These are phyloP conservation scores for Diaprepes abbreviatus DNA, from an alignment of 2,888 invertebrate species.

Conservation along the genomic window DNA sequence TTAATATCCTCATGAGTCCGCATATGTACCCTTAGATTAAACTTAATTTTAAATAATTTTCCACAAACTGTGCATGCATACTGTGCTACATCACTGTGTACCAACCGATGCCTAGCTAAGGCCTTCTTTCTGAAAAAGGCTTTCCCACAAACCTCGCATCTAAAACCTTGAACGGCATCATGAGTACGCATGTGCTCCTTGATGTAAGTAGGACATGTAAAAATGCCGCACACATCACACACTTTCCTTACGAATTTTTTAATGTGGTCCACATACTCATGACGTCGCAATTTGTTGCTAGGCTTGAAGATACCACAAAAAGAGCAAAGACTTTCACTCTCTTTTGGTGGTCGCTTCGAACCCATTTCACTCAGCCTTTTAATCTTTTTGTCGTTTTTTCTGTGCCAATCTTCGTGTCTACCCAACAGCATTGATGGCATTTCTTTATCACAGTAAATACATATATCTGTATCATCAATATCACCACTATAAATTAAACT, in stretches of 20 bases:
- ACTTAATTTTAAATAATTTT: slow-evolving; percentile 68
- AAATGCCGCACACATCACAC: slow-evolving; percentile 47
- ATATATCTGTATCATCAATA: slow-evolving; percentile 31
- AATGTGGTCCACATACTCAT: slow-evolving; percentile 44
- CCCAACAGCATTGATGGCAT: slow-evolving; percentile 18
- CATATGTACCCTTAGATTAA: slow-evolving; percentile 60
- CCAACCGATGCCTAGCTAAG: slow-evolving; percentile 65
- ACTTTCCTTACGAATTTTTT: slow-evolving; percentile 41
- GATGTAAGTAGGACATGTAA: slow-evolving; percentile 46
- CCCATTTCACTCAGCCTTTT: not conserved
- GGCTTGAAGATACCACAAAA: slow-evolving; percentile 43
- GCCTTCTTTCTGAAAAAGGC: slow-evolving; percentile 67
- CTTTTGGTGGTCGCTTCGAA: slow-evolving; percentile 7
- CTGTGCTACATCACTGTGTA: slow-evolving; percentile 43
- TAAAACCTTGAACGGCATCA: slow-evolving; percentile 65
- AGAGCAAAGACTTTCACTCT: slow-evolving; percentile 38
- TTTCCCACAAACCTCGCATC: slow-evolving; percentile 69
- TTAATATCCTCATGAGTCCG: slow-evolving; percentile 51
- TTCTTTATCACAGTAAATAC: slow-evolving; percentile 38
- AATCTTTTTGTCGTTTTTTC: slow-evolving; percentile 35
- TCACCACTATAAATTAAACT: not conserved
- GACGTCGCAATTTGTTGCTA: slow-evolving; percentile 37
- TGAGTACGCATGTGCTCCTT: slow-evolving; percentile 63
- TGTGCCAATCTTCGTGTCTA: slow-evolving; percentile 44
- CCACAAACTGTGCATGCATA: slow-evolving; percentile 68